Conservation (phyloP, 2,797 vertebrate genomes). For the Xenops minutus region DNA sequence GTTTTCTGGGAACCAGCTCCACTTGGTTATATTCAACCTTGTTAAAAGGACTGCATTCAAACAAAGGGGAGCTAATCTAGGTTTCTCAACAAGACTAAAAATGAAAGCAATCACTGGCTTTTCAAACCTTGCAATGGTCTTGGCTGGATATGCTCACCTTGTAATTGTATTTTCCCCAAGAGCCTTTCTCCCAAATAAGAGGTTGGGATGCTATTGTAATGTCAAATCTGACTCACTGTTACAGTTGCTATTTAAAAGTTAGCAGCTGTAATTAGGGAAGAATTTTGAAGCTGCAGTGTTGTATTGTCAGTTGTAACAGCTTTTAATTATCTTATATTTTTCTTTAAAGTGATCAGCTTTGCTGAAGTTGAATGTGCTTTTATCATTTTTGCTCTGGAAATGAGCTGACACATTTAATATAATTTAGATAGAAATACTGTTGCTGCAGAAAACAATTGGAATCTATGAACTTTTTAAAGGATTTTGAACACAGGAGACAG, state of each 20-base stretch:
- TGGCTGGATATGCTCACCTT: constrained; percentile 1
- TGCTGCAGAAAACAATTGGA: constrained; percentile 60
- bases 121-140: constrained; percentile 13
- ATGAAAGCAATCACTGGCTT: not conserved
- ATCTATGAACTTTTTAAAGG: constrained; percentile 56
- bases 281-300: constrained; percentile 64
- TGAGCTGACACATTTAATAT: constrained; percentile 53
- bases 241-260: constrained; percentile 59
- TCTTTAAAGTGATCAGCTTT: constrained; percentile 61
- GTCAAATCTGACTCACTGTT: constrained; percentile 60
- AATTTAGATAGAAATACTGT: constrained; percentile 55
- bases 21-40: not conserved
- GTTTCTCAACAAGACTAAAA: not conserved
- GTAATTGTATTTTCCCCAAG: constrained; percentile 2
- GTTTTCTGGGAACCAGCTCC: not conserved
- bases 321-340: constrained; percentile 71
- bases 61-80: not conserved
- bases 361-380: constrained; percentile 55
- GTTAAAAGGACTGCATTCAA: constrained; percentile 2
- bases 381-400: constrained; percentile 63
- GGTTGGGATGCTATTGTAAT: constrained; percentile 9
- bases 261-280: constrained; percentile 68
- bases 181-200: constrained; percentile 26
- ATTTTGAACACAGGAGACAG: constrained; percentile 38
- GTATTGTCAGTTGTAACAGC: constrained; percentile 64